Evolutionary conservation across 2,113 vertebrate species (phyloP).

Genomic region (Notechis scutatus): DNA sequence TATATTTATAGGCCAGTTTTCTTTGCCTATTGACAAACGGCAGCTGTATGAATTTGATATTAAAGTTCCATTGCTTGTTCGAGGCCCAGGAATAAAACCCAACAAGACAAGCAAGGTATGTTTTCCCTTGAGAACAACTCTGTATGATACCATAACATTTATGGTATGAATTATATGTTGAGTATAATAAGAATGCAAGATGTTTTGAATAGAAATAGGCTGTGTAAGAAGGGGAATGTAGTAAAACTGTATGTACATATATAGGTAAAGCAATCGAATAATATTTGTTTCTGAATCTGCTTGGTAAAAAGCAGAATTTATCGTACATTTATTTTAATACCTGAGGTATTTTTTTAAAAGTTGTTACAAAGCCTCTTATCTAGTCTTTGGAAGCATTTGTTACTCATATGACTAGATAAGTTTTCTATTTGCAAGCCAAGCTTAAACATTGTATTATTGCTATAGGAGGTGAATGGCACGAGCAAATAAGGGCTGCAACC

Average conservation of each 20-base stretch:
- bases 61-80: slow-evolving; percentile 90
- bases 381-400: background rate
- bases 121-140: background rate
- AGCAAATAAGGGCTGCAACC: background rate
- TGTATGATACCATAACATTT: background rate
- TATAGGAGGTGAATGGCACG: background rate
- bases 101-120: slow-evolving; percentile 88
- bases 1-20: slow-evolving; percentile 86
- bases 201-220: background rate
- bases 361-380: background rate
- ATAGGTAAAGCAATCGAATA: background rate
- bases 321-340: background rate
- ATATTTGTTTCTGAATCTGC: background rate
- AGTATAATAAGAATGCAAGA: background rate
- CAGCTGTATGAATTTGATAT: slow-evolving; percentile 99
- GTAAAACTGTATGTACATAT: background rate
- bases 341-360: background rate
- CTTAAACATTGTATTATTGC: background rate
- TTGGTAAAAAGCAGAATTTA: background rate
- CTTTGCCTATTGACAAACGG: slow-evolving; percentile 92
- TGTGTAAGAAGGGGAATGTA: background rate
- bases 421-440: background rate
- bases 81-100: slow-evolving; percentile 91
- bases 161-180: background rate
- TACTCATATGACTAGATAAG: background rate